Percentiles rank a stretch among this genome's conserved stretches.
phyloP scores from a whole-genome alignment of 2,797 vertebrate species.

The Antennarius maculatus region DNA sequence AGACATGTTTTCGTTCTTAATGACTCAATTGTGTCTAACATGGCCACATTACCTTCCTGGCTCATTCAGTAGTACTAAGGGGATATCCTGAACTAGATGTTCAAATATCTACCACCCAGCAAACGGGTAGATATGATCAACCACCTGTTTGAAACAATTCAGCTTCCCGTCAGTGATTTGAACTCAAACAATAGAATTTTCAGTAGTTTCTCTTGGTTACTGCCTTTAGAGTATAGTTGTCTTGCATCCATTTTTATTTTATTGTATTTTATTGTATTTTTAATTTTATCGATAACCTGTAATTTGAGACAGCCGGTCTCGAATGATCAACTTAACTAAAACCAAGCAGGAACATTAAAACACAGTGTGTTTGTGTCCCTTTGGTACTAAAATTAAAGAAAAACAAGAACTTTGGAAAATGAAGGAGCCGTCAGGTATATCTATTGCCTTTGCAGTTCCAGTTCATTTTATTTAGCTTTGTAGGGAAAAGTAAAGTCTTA shows the following conservation, averaged over 20 bases:
- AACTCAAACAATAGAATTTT: background rate
- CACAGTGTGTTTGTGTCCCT: background rate
- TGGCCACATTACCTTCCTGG: conserved; percentile 7
- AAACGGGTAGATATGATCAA: conserved; percentile 9
- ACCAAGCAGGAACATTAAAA: background rate
- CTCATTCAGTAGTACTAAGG: conserved; percentile 25
- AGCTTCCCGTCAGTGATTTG: conserved; percentile 20
- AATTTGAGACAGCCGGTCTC: background rate
- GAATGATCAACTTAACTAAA: background rate
- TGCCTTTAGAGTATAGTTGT: background rate
- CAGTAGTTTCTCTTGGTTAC: background rate
- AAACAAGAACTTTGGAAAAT: background rate
- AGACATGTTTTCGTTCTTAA: conserved; percentile 22
- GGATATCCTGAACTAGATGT: conserved; percentile 53
- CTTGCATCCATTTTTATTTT: background rate
- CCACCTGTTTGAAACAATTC: conserved; percentile 44
- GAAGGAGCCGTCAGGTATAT: background rate
- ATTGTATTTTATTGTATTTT: background rate
- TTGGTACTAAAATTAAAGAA: background rate
- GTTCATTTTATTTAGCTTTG: conserved; percentile 1
- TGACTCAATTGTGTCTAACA: conserved; percentile 21
- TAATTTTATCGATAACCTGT: background rate
- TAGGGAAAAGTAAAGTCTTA: background rate
- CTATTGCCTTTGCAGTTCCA: conserved; percentile 1
- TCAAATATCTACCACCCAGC: conserved; percentile 32